These are phyloP conservation scores for Tupiocoris notatus DNA, from an alignment of 2,888 invertebrate genomes.

Conservation along the genomic window DNA sequence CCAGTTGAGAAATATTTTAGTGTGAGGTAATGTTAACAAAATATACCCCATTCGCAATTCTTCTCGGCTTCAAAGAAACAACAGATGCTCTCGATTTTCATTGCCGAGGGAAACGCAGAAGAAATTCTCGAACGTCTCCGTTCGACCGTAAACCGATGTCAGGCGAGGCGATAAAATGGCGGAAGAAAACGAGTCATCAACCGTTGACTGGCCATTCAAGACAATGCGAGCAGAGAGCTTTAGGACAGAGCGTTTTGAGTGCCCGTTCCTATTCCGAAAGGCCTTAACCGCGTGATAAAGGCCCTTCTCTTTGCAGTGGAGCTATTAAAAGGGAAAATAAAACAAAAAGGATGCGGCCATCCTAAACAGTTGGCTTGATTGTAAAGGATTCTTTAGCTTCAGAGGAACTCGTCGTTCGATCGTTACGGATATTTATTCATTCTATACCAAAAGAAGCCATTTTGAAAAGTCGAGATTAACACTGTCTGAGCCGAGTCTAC, in stretches of 20 bases:
- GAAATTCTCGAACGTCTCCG: constrained; percentile 1
- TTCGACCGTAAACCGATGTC: constrained; percentile 5
- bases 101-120: background rate
- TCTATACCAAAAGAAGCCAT: no score
- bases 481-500: no score
- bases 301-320: background rate
- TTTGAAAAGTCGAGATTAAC: no score
- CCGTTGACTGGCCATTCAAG: constrained; percentile 29
- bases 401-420: no score
- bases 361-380: background rate
- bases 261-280: constrained; percentile 20
- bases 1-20: no score
- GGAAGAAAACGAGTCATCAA: constrained; percentile 24
- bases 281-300: background rate
- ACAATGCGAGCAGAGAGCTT: background rate
- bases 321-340: background rate
- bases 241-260: constrained; percentile 20
- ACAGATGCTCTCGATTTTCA: background rate
- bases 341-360: background rate
- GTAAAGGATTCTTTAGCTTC: background rate
- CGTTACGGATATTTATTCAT: no score
- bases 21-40: no score
- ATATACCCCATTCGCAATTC: no score
- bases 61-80: background rate
- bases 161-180: constrained; percentile 13